phyloP scores from a whole-genome alignment of 2,797 vertebrate genomes.

The Otus scops region DNA sequence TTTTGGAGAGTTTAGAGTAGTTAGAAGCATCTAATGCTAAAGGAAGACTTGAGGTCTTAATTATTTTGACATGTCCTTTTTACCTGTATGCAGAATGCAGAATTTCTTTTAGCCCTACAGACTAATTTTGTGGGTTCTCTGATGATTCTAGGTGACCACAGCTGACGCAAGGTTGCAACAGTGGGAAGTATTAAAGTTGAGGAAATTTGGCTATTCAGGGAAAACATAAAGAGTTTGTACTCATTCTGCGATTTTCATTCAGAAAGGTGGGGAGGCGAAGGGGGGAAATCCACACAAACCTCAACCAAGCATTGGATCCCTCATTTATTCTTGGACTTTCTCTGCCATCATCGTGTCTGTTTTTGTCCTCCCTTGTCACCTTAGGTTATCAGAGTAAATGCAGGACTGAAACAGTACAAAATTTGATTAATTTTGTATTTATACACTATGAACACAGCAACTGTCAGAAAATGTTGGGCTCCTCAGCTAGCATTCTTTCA shows the following conservation, averaged over 20 bases:
- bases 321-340: background rate
- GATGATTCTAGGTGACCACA: background rate
- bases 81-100: background rate
- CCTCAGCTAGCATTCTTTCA: background rate
- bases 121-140: background rate
- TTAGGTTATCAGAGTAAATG: background rate
- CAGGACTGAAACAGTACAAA: background rate
- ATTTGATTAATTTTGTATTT: background rate
- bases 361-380: background rate
- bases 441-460: background rate
- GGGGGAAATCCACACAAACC: background rate
- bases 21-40: background rate
- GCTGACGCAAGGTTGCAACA: background rate
- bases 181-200: background rate
- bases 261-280: background rate
- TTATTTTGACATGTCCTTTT: background rate
- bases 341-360: rapidly evolving
- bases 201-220: background rate
- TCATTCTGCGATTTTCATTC: background rate
- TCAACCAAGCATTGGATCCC: background rate
- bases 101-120: background rate
- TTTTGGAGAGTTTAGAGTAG: background rate
- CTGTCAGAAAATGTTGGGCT: rapidly evolving
- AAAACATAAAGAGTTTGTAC: background rate
- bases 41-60: background rate